Evolutionary conservation across 2,113 vertebrate genomes (phyloP), one percentile per base, ranked within the genome.

Genomic region (Solenodon paradoxus): DNA sequence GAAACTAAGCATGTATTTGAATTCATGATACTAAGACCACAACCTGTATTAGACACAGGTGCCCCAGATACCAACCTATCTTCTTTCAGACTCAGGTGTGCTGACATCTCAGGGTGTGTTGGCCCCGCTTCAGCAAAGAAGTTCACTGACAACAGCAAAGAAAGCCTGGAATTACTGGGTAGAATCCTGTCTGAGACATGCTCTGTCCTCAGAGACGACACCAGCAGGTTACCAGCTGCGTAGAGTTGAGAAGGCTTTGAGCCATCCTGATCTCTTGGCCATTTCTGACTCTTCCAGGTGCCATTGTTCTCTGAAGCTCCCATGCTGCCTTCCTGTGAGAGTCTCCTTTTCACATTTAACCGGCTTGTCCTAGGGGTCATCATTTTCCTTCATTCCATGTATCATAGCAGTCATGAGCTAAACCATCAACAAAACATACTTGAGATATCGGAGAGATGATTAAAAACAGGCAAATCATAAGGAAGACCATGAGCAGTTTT

Each of bases 71-170:
- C 9, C 16, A 35, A 30, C 22, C 30, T 9, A 1, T 69, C 53
- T 51, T 71, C 45, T 5, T 88, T 35, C 55, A 24, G 22, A 17
- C 72, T 75, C 5, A 5, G 1, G 2, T 68, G 61, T n/a, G 11
- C 59, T 77, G 20, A 83, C 6, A 1, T 69, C 45, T 61, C n/a
- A n/a, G n/a, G n/a, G n/a, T 72, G 10, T 71, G 55, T 38, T 30
- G 38, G 69, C 3, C 51, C 15, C 49, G 59, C 45, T 87, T 79
- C 11, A 71, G 42, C 55, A 59, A 80, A 90, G 89, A 88, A 57
- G 28, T 35, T 85, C 69, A 51, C 35, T 6, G 3, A n/a, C 7
- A 64, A 9, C 61, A 75, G 10, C 12, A 30, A 59, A n/a, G 6
- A 90, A 83, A 64, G 22, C 51, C 51, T 30, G 57, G 22, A 42